Evolutionary conservation across 2,888 invertebrate species (phyloP), one percentile per base, ranked within the genome.

Genomic region (Cryptosula pallasiana): DNA sequence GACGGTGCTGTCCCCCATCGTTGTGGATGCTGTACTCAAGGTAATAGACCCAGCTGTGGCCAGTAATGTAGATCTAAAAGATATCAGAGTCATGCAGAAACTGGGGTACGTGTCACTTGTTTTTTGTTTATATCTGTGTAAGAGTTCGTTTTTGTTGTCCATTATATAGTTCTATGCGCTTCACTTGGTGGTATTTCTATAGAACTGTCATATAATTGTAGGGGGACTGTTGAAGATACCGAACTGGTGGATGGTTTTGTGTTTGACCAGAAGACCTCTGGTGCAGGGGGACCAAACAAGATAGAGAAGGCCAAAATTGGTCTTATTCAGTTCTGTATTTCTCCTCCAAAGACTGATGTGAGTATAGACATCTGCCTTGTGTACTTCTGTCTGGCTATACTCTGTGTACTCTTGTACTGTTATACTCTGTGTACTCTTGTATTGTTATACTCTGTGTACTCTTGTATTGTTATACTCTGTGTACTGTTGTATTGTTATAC

Each of bases 241-340:
- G 93, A 96, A 85, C 87, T 99, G 73, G 88, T 99, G 72, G 93
- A 94, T 72, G 99, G 99, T n/a, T 88, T 99, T 69, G 92, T 98
- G 1, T 93, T 99, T 78, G 91, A 94, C 16, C 94, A 94, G 82
- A 92, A 91, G 80, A 89, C 93, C 0, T 94, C 95, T 79, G 83
- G 85, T 36, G 89, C 91, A 29, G 95, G 93, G 81, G 97, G 96
- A 0, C 96, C 97, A 0, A 92, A 91, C 80, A 90, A 92, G 78
- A 89, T 99, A 73, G 98, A 99, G 85, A 98, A 98, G 84, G 98
- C 97, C 3, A 98, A 96, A 87, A 95, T 99, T 85, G 99, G 93
- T 74, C 90, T 99, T 23, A 98, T 99, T 77, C 99, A 99, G 86
- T 99, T 99, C 86, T 99, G 99, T 84, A 94, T 99, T 84, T 99